Evolutionary conservation across 2,888 invertebrate genomes (phyloP).

Genomic region (Sialis fuliginosa): DNA sequence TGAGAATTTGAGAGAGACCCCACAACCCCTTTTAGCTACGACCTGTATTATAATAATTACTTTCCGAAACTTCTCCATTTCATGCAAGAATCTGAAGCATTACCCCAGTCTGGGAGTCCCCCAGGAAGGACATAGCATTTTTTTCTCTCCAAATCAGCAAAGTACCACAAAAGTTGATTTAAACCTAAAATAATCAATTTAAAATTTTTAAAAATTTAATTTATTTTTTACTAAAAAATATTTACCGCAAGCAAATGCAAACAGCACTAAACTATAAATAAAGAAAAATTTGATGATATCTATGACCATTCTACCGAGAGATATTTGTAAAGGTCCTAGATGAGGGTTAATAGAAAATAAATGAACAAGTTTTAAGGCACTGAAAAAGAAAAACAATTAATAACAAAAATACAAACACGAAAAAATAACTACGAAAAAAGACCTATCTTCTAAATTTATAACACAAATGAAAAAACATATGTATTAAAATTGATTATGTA

Average conservation of each 20-base stretch:
- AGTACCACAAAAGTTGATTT: constrained; percentile 89
- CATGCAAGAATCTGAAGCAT: constrained; percentile 58
- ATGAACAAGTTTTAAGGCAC: constrained; percentile 80
- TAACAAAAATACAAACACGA: not conserved
- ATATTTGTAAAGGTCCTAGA: constrained; percentile 81
- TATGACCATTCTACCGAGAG: constrained; percentile 73
- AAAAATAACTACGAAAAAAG: not conserved
- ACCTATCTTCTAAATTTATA: no score
- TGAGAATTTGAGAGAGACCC: no score
- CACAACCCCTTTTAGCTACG: not conserved
- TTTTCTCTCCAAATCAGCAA: constrained; percentile 65
- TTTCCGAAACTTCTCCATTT: constrained; percentile 77
- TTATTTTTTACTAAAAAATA: not conserved
- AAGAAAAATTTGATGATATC: constrained; percentile 88
- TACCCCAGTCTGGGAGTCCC: constrained; percentile 59
- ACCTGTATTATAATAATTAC: constrained; percentile 24
- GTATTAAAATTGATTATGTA: no score
- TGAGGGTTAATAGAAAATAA: constrained; percentile 88
- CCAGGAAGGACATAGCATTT: constrained; percentile 60
- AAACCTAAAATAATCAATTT: constrained; percentile 29
- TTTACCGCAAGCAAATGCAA: constrained; percentile 83
- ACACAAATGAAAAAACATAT: no score
- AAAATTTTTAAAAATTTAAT: not conserved
- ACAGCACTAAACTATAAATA: constrained; percentile 71
- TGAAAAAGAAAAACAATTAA: constrained; percentile 21